Evolutionary conservation across 2,113 vertebrate genomes (phyloP), one percentile per base, ranked within the genome.

Genomic region (Cynocephalus volans): DNA sequence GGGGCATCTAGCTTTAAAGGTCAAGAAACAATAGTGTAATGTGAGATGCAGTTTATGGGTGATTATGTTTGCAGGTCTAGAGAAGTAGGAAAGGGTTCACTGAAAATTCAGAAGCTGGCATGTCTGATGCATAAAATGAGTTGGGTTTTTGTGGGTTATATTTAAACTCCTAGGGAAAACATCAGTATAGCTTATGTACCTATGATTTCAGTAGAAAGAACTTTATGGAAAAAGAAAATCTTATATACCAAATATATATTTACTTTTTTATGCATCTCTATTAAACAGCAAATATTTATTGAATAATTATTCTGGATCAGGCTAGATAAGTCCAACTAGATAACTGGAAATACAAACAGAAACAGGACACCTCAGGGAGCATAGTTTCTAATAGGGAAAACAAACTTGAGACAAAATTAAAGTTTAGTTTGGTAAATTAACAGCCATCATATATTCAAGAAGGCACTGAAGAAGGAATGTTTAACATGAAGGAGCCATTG

Each of bases 1-100:
- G 69, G 72, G n/a, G n/a, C 10, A 52, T 33, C n/a, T 67, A 77
- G 26, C 4, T 92, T 77, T 90, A 91, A 93, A 95, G 85, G 70
- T 88, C 89, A 94, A 65, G 62, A 90, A 94, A 90, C 50, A 93
- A 50, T 81, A 67, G 41, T 64, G 9, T 52, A n/a, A 77, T 67
- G 18, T 85, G 85, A 81, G 60, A 77, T 67, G 1, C 31, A 77
- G 15, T 64, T 92, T 58, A 58, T 65, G 45, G 56, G 11, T 81
- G 70, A 50, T 88, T 81, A 21, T 77, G 26, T 79, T 96, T 87
- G 28, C 52, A 77, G 45, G 21, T 79, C 80, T 65, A 31, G 65
- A 83, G 6, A 70, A 13, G 36, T 45, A 86, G 36, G 14, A 86
- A 79, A 77, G 1, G 23, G 8, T 86, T 88, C 31, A 28, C 36